Conservation (phyloP, 2,797 vertebrate species). For the Hippopotamyrus pictus region DNA sequence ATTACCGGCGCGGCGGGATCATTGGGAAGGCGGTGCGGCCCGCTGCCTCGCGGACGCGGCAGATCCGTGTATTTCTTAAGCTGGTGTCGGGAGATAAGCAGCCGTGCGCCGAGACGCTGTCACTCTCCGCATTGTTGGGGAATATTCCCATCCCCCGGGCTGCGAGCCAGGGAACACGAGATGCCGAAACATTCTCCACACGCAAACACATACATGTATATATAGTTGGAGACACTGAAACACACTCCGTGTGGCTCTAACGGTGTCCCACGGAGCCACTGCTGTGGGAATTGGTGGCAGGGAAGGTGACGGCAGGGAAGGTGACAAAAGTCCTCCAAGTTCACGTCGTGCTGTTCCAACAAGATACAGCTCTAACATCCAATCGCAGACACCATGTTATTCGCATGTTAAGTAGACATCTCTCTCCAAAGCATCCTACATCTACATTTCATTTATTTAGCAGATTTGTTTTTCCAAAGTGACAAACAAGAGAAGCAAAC, state of each 20-base stretch:
- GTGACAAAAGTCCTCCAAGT: background rate
- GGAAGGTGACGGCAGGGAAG: background rate
- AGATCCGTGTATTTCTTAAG: constrained; percentile 36
- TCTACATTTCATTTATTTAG: background rate
- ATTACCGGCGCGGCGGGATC: constrained; percentile 32
- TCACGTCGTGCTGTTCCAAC: background rate
- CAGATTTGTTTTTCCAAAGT: background rate
- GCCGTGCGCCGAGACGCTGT: constrained; percentile 26
- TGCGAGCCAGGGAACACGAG: background rate
- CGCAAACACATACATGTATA: background rate
- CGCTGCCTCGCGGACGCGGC: constrained; percentile 29
- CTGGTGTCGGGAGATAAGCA: constrained; percentile 33
- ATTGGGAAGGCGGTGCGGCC: background rate
- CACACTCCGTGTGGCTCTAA: background rate
- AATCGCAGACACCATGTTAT: background rate
- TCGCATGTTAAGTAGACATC: background rate
- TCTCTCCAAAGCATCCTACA: background rate
- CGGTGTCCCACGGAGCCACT: background rate
- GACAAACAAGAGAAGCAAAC: background rate
- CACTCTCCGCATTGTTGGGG: constrained; percentile 36
- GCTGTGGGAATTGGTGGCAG: background rate
- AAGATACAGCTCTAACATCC: background rate
- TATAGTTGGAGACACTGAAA: background rate
- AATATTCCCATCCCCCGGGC: constrained; percentile 18
- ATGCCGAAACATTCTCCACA: background rate